These are phyloP conservation scores for Scaptomyza montana DNA, from an alignment of 1,140 invertebrate genomes.

Conservation along the genomic window DNA sequence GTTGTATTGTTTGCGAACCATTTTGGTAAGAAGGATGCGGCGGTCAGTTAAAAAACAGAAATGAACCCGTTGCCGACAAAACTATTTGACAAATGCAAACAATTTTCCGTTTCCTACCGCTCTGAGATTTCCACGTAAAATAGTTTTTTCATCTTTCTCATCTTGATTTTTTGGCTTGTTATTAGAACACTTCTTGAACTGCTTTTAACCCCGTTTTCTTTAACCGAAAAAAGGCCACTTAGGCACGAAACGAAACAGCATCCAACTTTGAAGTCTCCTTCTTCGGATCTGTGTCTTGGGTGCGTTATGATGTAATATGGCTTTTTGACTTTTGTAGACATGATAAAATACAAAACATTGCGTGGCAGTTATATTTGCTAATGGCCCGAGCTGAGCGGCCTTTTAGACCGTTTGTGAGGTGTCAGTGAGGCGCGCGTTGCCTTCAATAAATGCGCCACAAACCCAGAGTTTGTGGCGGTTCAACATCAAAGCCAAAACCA, in stretches of 20 bases:
- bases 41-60: conserved; percentile 27
- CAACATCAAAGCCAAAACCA: conserved; percentile 28
- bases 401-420: conserved; percentile 78
- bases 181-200: conserved; percentile 75
- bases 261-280: conserved; percentile 30
- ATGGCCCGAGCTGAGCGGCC: conserved; percentile 66
- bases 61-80: conserved; percentile 58
- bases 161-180: conserved; percentile 64
- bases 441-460: conserved; percentile 39
- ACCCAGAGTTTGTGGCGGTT: conserved; percentile 10
- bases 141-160: conserved; percentile 32
- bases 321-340: conserved; percentile 82
- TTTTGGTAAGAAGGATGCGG: conserved; percentile 73
- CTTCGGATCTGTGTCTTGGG: conserved; percentile 42
- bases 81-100: conserved; percentile 80
- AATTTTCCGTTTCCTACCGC: conserved; percentile 48
- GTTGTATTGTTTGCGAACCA: conserved; percentile 69
- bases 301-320: conserved; percentile 79
- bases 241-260: conserved; percentile 68
- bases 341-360: conserved; percentile 82
- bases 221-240: conserved; percentile 68
- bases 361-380: conserved; percentile 81
- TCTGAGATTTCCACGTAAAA: conserved; percentile 65
- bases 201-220: conserved; percentile 39
- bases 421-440: conserved; percentile 50